A percentile compares a stretch with the other conserved stretches of the same genome.
Conservation (phyloP, 2,113 vertebrate species). For the Pseudorectes ferrugineus region DNA sequence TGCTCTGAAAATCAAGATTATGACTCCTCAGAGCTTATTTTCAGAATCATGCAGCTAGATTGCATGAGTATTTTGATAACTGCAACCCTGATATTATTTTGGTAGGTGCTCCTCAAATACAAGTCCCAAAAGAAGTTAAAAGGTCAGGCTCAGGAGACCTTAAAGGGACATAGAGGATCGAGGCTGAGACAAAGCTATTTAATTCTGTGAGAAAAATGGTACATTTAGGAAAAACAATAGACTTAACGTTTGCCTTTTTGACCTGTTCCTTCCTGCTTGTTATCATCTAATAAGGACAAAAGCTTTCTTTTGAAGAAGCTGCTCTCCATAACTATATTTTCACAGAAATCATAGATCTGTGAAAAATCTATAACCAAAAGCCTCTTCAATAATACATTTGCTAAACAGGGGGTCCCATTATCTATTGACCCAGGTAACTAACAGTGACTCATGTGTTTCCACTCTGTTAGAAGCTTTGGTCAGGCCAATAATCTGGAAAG, state of each 20-base stretch:
- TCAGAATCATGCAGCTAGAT: background rate
- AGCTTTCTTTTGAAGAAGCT: background rate
- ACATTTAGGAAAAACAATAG: background rate
- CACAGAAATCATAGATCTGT: background rate
- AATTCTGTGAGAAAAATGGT: background rate
- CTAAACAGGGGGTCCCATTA: background rate
- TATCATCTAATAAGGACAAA: background rate
- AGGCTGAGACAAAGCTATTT: background rate
- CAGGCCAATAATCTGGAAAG: background rate
- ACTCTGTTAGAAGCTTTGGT: background rate
- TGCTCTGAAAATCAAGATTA: background rate
- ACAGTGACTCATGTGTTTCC: background rate
- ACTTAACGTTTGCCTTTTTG: background rate
- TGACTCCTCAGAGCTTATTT: background rate
- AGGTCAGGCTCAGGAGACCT: background rate
- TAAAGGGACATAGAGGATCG: background rate
- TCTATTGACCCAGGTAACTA: background rate
- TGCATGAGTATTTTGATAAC: background rate
- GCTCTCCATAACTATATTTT: background rate
- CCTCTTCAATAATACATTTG: background rate
- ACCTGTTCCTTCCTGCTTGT: background rate
- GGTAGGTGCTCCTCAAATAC: background rate
- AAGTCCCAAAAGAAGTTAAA: background rate
- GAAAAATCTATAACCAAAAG: slow-evolving; percentile 3
- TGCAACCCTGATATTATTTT: background rate